Percentiles rank a stretch among this genome's conserved stretches.
Evolutionary conservation across 2,113 vertebrate genomes (phyloP).

Genomic region (Neolamprologus kungweensis): DNA sequence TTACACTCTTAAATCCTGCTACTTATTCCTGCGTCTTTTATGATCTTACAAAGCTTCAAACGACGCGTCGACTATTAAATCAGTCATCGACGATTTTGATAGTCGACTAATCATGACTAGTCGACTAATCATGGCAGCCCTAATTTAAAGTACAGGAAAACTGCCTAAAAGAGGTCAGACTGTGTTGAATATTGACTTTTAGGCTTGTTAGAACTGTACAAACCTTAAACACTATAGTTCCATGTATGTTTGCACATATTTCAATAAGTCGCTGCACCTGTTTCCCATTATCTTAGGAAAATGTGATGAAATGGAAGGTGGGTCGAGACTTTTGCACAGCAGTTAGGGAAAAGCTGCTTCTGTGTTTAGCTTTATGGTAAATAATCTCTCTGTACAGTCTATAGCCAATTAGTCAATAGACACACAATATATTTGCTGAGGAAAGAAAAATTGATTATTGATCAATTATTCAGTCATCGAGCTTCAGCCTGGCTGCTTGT

Average conservation of each 20-base stretch:
- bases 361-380: not conserved
- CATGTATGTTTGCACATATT: not conserved
- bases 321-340: not conserved
- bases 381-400: not conserved
- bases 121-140: too few species aligned
- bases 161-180: rapidly evolving
- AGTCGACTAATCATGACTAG: too few species aligned
- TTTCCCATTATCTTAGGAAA: not conserved
- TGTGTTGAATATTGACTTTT: not conserved
- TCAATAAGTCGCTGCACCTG: not conserved
- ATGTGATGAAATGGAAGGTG: not conserved
- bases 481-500: not conserved
- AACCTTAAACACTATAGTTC: not conserved
- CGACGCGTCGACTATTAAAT: rapidly evolving
- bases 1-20: too few species aligned
- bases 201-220: not conserved
- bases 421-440: not conserved
- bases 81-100: rapidly evolving
- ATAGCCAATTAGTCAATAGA: rapidly evolving
- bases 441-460: not conserved
- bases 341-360: not conserved
- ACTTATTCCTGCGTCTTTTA: too few species aligned
- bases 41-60: too few species aligned
- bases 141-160: not conserved
- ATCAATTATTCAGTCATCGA: rapidly evolving